Percentiles rank a stretch among this genome's conserved stretches.
phyloP scores from a whole-genome alignment of 2,888 invertebrate genomes.

The Sepiola atlantica region DNA sequence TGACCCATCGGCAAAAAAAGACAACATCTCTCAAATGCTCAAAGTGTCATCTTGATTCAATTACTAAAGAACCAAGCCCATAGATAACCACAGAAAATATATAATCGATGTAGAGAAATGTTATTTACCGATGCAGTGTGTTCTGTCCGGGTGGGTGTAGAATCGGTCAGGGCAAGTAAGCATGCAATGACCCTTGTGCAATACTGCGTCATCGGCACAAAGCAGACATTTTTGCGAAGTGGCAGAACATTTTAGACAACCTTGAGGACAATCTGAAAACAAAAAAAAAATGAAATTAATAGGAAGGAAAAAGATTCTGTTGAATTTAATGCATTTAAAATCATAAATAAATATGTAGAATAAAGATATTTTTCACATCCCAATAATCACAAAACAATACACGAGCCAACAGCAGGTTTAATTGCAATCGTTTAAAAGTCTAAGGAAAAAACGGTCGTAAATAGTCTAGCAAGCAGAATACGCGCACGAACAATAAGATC shows the following conservation, averaged over 20 bases:
- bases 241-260: conserved; percentile 62
- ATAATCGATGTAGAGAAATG: neutral
- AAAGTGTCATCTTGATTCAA: too few species aligned
- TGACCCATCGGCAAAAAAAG: too few species aligned
- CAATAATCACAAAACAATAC: too few species aligned
- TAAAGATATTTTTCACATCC: too few species aligned
- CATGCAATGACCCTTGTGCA: conserved; percentile 63
- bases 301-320: too few species aligned
- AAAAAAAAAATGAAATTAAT: neutral
- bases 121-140: conserved; percentile 58
- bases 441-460: too few species aligned
- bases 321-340: too few species aligned
- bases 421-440: too few species aligned
- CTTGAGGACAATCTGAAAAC: conserved; percentile 59
- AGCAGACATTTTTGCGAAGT: conserved; percentile 58
- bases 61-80: neutral
- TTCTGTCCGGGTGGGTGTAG: conserved; percentile 55
- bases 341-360: neutral
- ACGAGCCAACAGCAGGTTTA: too few species aligned
- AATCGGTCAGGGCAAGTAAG: conserved; percentile 61
- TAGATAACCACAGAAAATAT: neutral
- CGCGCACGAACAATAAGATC: too few species aligned
- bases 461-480: too few species aligned
- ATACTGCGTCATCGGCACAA: conserved; percentile 57
- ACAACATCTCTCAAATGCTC: too few species aligned